Percentiles rank a stretch among this genome's conserved stretches.
Evolutionary conservation across 2,113 vertebrate species (phyloP).

Genomic region (Eubucco bourcierii): DNA sequence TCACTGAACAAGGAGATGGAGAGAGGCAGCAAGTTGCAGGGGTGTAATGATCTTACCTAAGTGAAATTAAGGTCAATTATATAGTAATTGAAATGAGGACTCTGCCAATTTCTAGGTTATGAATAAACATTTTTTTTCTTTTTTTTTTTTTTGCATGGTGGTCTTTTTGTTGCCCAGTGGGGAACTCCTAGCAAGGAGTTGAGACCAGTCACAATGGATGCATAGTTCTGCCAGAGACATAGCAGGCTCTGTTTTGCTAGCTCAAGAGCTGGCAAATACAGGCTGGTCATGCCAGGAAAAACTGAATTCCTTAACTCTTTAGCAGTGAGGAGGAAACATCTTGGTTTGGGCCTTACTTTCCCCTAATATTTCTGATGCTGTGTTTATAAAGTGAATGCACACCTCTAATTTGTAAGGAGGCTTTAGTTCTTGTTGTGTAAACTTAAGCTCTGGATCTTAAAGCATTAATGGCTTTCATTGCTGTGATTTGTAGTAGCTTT

Average conservation of each 20-base stretch:
- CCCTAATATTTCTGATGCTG: background rate
- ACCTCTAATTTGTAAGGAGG: background rate
- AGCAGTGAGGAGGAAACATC: background rate
- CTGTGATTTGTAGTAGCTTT: background rate
- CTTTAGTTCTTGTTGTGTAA: background rate
- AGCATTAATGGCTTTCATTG: background rate
- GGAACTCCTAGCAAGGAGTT: slow-evolving; percentile 23
- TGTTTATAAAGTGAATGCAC: background rate
- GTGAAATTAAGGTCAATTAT: slow-evolving; percentile 53
- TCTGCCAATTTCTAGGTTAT: slow-evolving; percentile 27
- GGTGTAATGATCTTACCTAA: background rate
- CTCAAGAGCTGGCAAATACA: slow-evolving; percentile 27
- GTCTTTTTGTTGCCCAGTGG: slow-evolving; percentile 18
- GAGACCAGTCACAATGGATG: slow-evolving; percentile 31
- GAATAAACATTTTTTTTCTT: slow-evolving; percentile 1
- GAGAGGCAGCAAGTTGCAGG: background rate
- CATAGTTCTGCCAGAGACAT: slow-evolving; percentile 52
- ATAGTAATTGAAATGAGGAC: slow-evolving; percentile 44
- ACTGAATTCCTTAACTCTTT: background rate
- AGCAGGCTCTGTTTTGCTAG: slow-evolving; percentile 40
- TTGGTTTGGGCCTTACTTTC: background rate
- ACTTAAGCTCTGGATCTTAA: background rate
- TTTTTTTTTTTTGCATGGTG: background rate
- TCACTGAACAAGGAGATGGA: slow-evolving; percentile 19
- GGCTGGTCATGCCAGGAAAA: background rate